Conservation (phyloP, 2,888 invertebrate species). For the Pterostichus niger region DNA sequence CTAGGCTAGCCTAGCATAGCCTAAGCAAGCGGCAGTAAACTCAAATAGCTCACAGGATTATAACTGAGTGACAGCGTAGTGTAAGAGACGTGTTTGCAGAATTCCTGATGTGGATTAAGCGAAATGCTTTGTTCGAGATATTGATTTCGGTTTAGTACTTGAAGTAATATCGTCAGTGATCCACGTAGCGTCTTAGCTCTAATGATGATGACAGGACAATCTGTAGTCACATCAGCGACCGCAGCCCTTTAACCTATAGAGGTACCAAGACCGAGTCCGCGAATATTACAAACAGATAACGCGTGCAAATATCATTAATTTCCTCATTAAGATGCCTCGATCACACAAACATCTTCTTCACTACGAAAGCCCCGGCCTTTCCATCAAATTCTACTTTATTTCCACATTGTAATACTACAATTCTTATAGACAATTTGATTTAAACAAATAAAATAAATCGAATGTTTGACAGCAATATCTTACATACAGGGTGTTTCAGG, state of each 20-base stretch:
- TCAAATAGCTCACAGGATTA: slow-evolving; percentile 4
- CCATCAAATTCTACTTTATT: no score
- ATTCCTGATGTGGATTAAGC: slow-evolving; percentile 27
- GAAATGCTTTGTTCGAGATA: slow-evolving; percentile 9
- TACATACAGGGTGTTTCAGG: no score
- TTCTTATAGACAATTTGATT: no score
- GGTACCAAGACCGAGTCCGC: background rate
- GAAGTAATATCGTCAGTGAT: background rate
- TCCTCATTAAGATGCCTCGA: background rate
- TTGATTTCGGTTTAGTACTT: slow-evolving; percentile 19
- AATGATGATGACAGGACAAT: slow-evolving; percentile 29
- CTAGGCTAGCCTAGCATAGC: no score
- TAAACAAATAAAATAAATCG: no score
- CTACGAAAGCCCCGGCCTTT: no score
- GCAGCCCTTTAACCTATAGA: background rate
- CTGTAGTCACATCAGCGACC: background rate
- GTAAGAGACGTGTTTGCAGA: background rate
- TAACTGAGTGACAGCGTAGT: slow-evolving; percentile 8
- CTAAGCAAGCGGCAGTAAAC: background rate
- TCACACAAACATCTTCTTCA: no score
- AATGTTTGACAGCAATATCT: no score
- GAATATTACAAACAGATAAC: slow-evolving; percentile 10
- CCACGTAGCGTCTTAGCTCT: slow-evolving; percentile 8
- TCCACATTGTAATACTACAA: no score
- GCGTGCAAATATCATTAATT: background rate